Base-by-base conservation (phyloP, 1,140 invertebrate genomes). In the Arion vulgaris region DNA sequence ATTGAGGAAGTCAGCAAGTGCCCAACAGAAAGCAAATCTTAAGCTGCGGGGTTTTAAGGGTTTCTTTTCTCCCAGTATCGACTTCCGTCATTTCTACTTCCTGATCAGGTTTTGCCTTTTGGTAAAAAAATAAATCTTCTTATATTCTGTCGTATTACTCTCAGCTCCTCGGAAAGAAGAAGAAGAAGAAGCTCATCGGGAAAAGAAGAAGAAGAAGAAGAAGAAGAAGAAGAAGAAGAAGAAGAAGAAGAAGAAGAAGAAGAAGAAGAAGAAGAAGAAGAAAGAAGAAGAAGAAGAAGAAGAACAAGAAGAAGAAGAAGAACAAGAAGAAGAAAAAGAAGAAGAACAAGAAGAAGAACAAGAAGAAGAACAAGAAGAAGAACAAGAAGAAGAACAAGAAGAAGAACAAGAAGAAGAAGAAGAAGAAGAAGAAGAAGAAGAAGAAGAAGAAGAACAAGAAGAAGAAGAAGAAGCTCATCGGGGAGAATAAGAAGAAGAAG, bases 161-260 rank as follows among this genome's bases (percentile, higher is more conserved):
- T 49, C 45, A 49, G n/a, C n/a, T n/a, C n/a, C n/a, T n/a, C n/a
- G n/a, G n/a, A n/a, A 72, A 41, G 69, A 72, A 62, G 57, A 62
- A 62, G 57, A 62, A 62, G 57, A 62, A 62, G 57, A 62, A 62
- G 57, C 11, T 7, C 9, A 36, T 4, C 13, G 34, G 39, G 26
- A 36, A 32, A 32, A n/a, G 57, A 62, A n/a, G 57, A 62, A n/a
- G 57, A 62, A n/a, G 57, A 62, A 62, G 57, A 62, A n/a, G 26
- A 62, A n/a, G 26, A 62, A n/a, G 26, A 62, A n/a, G 26, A 62
- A 62, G 57, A 62, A 36, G 69, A 72, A 34, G 69, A 41, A 36
- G 69, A 72, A 36, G 39, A 41, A 36, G 69, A 72, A 11, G 34
- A 72, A 19, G 69, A 72, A 19, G 39, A 72, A 17, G 69, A 72